Percentiles rank a stretch among this genome's conserved stretches.
Conservation (phyloP, 1,140 invertebrate genomes). For the Drosophila sechellia region DNA sequence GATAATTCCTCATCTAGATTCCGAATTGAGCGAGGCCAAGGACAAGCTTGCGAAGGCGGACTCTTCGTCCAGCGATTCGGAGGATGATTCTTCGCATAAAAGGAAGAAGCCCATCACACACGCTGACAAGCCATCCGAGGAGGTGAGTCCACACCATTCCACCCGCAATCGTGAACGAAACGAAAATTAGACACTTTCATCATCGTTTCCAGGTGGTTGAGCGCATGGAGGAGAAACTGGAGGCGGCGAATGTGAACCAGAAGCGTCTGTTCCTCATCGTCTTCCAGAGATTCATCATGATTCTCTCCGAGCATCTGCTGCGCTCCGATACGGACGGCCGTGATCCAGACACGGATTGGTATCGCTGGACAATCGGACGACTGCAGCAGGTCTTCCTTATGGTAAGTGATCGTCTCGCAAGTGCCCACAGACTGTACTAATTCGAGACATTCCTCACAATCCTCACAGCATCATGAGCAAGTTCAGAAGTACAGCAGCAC, state of each 20-base stretch:
- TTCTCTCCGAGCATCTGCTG: slow-evolving; percentile 97
- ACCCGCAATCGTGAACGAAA: neutral
- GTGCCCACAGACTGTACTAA: neutral
- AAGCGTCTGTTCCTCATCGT: slow-evolving; percentile 99
- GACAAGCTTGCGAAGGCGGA: slow-evolving; percentile 92
- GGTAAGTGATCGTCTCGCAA: slow-evolving; percentile 86
- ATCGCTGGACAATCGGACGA: slow-evolving; percentile 97
- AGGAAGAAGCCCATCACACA: slow-evolving; percentile 87
- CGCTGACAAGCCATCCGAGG: slow-evolving; percentile 92
- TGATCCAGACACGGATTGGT: slow-evolving; percentile 98
- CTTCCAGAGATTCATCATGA: slow-evolving; percentile 99
- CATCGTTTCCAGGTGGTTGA: slow-evolving; percentile 89
- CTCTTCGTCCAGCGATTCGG: slow-evolving; percentile 91
- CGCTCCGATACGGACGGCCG: slow-evolving; percentile 96
- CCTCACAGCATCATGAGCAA: slow-evolving; percentile 96
- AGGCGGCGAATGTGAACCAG: slow-evolving; percentile 97
- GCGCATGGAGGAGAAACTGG: slow-evolving; percentile 97
- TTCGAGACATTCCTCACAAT: slow-evolving; percentile 9
- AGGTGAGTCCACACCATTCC: slow-evolving; percentile 83
- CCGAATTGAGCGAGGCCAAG: slow-evolving; percentile 93
- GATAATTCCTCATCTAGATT: slow-evolving; percentile 84
- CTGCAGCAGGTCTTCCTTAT: slow-evolving; percentile 97
- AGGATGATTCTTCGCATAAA: slow-evolving; percentile 87
- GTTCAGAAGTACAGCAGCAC: slow-evolving; percentile 98
- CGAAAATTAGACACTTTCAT: neutral